Base-by-base conservation (phyloP, 2,797 vertebrate species). In the Carduelis carduelis region DNA sequence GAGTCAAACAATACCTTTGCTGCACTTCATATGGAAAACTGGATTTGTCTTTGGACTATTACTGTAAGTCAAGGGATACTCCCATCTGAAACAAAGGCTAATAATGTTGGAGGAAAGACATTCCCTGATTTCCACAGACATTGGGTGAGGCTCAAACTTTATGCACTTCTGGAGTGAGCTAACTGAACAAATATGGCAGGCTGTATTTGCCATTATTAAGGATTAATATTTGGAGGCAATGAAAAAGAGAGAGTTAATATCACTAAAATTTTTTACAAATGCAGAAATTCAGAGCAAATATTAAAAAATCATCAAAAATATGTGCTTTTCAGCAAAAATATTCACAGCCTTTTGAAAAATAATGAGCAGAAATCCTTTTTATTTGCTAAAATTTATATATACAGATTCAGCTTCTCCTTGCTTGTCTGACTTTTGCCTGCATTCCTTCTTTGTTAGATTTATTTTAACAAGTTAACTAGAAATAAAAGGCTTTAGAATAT, bases 51-150 rank as follows among this genome's bases (percentile, higher is more conserved):
- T 88, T 80, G 78, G 80, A 64, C 75, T 59, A 8, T 90, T 85
- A 47, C 49, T 76, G 21, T 74, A 84, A 83, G 61, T 30, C 61
- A 84, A 81, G 23, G 49, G 64, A 91, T 88, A 90, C 78, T 94
- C 96, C 93, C 90, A 63, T 87, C 74, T 70, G 83, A 93, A 92
- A 93, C 78, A 93, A 95, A 85, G n/a, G 39, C 46, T 50, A 76
- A 22, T 43, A 50, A 92, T 15, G 17, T 18, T 83, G 52, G 65
- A 90, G 46, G 39, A 84, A 89, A 83, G 30, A 50, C 39, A 56
- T 70, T 71, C 74, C 53, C 26, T 60, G 32, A 75, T 77, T 90
- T 90, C 83, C 76, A 87, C 57, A 85, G 84, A 50, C 50, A 32
- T 4, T 81, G 92, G 87, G 75, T 68, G 79, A 94, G 94, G 71